Conservation (phyloP, 2,797 vertebrate genomes). For the Neosalanx taihuensis region DNA sequence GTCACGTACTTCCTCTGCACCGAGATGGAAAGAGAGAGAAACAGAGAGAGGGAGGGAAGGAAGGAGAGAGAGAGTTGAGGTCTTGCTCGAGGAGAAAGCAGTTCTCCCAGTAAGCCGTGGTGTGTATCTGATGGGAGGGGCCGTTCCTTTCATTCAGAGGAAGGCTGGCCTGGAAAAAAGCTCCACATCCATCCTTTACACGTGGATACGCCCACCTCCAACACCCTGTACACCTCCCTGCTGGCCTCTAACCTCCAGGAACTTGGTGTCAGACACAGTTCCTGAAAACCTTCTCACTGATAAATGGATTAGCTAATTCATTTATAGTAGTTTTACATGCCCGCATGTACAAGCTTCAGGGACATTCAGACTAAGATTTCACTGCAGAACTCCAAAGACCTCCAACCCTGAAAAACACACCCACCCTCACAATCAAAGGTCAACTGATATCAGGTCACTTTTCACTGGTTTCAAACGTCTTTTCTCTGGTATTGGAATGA, state of each 20-base stretch:
- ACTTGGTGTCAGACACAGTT: neutral
- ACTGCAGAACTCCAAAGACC: too few relatives aligned
- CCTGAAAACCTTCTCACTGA: neutral
- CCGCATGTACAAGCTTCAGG: too few relatives aligned
- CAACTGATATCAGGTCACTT: too few relatives aligned
- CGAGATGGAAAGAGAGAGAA: constrained; percentile 11
- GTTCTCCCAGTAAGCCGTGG: constrained; percentile 18
- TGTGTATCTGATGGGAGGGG: constrained; percentile 30
- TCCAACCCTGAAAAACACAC: too few relatives aligned
- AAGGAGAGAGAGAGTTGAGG: constrained; percentile 7
- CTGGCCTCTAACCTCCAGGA: neutral
- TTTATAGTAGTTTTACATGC: too few relatives aligned
- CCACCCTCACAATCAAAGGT: too few relatives aligned
- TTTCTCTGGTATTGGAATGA: too few relatives aligned
- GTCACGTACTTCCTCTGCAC: neutral
- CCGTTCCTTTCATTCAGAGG: constrained; percentile 15
- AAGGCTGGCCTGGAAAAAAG: constrained; percentile 36
- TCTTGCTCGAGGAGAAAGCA: constrained; percentile 25
- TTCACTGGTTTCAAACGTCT: too few relatives aligned
- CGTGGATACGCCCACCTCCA: neutral
- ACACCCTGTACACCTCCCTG: neutral
- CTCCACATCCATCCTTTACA: neutral
- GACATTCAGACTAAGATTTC: too few relatives aligned
- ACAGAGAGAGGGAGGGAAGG: neutral
- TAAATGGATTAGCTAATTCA: neutral